Evolutionary conservation across 2,888 invertebrate species (phyloP), one percentile per base, ranked within the genome.

Genomic region (Amphimallon solstitiale): DNA sequence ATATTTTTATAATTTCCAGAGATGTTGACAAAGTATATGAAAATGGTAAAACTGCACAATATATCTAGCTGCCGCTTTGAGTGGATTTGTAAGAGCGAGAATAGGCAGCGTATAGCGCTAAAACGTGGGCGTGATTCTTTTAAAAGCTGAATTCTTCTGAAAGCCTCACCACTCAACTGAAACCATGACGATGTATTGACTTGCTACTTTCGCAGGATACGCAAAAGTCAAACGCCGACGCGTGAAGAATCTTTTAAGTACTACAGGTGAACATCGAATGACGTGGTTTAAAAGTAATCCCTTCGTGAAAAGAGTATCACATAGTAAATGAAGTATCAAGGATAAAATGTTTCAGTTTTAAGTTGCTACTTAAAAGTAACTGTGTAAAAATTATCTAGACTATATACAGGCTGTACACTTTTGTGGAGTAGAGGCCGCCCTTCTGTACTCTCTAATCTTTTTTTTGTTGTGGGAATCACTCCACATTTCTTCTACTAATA

Each of bases 141-240:
- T 54, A 19, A 54, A 37, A 38, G 19, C 54, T 5, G n/a, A 34
- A 54, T 37, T 38, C 38, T 38, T 17, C 7, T 2, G 9, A 54
- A 54, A 54, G 37, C 54, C n/a, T n/a, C 21, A 29, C 37, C 38
- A 54, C 54, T 54, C 37, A 21, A 54, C 37, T 54, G 19, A 54
- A 54, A 54, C 37, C 54, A 37, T 37, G 54, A 14, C 21, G 38
- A 54, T 34, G 54, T 54, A 54, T 54, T 54, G 54, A 54, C 54
- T 54, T 37, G 38, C 54, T 38, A 37, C 37, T 54, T 37, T 54
- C 52, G 52, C n/a, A 6, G 37, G 6, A 37, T 37, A 54, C 21
- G 54, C 38, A 38, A 54, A 38, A 9, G 17, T 37, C 54, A 19
- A 37, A 37, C 19, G 38, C 54, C 37, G 54, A 54, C 2, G 9